phyloP scores from a whole-genome alignment of 2,888 invertebrate genomes.

The Latrodectus hesperus region DNA sequence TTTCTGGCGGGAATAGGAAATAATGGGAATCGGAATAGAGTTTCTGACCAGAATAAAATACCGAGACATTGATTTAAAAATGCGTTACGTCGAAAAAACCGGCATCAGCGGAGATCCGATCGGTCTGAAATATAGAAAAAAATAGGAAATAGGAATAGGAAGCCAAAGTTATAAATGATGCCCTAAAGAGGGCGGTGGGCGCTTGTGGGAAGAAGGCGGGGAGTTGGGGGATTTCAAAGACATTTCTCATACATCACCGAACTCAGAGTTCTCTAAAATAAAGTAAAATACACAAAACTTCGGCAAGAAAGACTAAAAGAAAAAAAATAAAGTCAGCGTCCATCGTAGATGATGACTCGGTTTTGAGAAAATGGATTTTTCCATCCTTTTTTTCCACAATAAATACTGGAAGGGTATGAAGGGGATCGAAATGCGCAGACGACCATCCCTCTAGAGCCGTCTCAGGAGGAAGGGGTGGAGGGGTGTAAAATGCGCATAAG shows the following conservation, averaged over 20 bases:
- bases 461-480: not conserved
- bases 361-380: conserved; percentile 6
- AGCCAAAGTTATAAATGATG: conserved; percentile 38
- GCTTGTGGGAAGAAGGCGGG: not conserved
- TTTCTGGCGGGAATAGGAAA: too few species aligned
- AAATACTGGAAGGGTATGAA: not conserved
- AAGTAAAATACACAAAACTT: conserved; percentile 28
- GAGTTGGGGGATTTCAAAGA: conserved; percentile 1
- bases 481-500: not conserved
- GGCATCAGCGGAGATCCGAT: not conserved
- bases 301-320: not conserved
- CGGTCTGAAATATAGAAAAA: not conserved
- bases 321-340: conserved; percentile 13
- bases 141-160: conserved; percentile 1
- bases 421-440: conserved; percentile 2
- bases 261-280: conserved; percentile 3
- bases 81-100: not conserved
- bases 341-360: conserved; percentile 20
- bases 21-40: too few species aligned
- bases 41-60: not conserved
- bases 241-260: conserved; percentile 23
- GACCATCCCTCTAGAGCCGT: not conserved
- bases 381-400: not conserved
- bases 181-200: not conserved
- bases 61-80: not conserved